Conservation (phyloP, 2,797 vertebrate genomes). For the Hozukius guyotensis region DNA sequence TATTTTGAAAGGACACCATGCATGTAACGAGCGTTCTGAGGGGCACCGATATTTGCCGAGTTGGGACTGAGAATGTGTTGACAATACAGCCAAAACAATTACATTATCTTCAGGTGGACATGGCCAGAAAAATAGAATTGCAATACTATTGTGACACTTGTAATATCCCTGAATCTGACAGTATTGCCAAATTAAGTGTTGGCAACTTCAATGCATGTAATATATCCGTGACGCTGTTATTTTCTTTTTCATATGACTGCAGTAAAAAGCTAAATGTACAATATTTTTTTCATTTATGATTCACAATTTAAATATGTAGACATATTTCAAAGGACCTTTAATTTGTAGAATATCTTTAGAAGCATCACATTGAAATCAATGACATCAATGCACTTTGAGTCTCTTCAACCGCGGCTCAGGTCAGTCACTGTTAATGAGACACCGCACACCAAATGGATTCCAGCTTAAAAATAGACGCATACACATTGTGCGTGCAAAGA, state of each 20-base stretch:
- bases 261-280: not conserved
- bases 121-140: not conserved
- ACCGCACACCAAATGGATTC: conserved; percentile 34
- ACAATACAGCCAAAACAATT: not conserved
- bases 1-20: too few relatives aligned
- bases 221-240: not conserved
- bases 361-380: conserved; percentile 8
- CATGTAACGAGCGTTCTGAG: too few relatives aligned
- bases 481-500: not conserved
- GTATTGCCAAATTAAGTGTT: not conserved
- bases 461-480: conserved; percentile 40
- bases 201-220: not conserved
- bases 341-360: not conserved
- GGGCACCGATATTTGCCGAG: too few relatives aligned
- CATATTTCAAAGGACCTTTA: not conserved
- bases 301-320: not conserved
- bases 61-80: too few relatives aligned
- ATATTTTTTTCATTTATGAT: not conserved
- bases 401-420: conserved; percentile 1
- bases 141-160: not conserved
- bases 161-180: not conserved
- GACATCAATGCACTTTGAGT: not conserved
- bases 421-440: conserved; percentile 26
- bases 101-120: not conserved
- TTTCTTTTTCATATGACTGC: not conserved